Evolutionary conservation across 2,113 vertebrate species (phyloP).

Genomic region (Hydrochoerus hydrochaeris): DNA sequence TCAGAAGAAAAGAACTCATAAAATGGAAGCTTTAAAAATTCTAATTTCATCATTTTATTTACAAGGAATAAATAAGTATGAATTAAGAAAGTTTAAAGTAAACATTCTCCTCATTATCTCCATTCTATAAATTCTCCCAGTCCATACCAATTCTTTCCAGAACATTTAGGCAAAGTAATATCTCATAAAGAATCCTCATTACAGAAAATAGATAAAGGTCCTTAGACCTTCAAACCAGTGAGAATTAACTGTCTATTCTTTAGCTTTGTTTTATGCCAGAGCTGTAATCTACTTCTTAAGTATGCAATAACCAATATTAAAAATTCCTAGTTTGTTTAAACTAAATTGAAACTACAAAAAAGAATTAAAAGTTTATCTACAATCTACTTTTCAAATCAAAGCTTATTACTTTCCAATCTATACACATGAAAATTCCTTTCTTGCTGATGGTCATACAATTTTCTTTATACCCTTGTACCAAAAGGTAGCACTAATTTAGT

Average conservation of each 20-base stretch:
- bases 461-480: not conserved
- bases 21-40: not conserved
- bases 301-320: not conserved
- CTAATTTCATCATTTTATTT: not conserved
- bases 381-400: not conserved
- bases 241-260: constrained; percentile 18
- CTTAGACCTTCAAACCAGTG: not conserved
- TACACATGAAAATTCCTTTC: constrained; percentile 48
- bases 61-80: constrained; percentile 15
- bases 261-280: not conserved
- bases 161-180: not conserved
- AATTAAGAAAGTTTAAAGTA: not conserved
- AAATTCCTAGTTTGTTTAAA: constrained; percentile 38
- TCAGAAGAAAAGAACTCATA: not conserved
- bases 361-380: constrained; percentile 1
- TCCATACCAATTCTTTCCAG: not conserved
- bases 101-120: not conserved
- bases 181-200: constrained; percentile 6
- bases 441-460: not conserved
- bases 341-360: not conserved
- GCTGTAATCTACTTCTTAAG: not conserved
- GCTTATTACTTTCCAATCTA: constrained; percentile 27
- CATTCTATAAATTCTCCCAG: not conserved
- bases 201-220: constrained; percentile 2
- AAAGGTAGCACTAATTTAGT: not conserved